phyloP scores from a whole-genome alignment of 2,797 vertebrate genomes.

The Eulemur rubriventer region DNA sequence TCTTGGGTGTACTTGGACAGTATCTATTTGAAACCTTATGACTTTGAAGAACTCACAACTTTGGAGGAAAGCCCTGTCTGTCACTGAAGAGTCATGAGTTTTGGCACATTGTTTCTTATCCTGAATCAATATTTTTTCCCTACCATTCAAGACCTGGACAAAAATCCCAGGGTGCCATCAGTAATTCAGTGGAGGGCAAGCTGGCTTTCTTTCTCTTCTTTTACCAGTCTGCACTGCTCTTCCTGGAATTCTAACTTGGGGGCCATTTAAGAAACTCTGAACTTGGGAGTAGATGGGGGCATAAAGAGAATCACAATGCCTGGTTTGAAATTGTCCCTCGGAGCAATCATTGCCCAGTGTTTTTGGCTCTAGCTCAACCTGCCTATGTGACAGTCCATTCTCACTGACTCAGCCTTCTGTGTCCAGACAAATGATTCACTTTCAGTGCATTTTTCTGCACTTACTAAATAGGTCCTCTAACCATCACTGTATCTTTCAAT shows the following conservation, averaged over 20 bases:
- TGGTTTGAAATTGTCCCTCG: not conserved
- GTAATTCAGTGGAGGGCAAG: not conserved
- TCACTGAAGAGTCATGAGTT: not conserved
- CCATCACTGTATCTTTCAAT: slow-evolving; percentile 69
- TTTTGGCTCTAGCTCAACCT: slow-evolving; percentile 53
- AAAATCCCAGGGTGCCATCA: not conserved
- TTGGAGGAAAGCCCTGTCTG: not conserved
- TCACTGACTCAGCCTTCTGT: slow-evolving; percentile 71
- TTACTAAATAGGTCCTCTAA: slow-evolving; percentile 66
- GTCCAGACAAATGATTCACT: slow-evolving; percentile 70
- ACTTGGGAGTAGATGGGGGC: not conserved
- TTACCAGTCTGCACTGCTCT: not conserved
- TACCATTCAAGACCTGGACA: not conserved
- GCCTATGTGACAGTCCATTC: slow-evolving; percentile 19
- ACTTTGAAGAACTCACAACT: not conserved
- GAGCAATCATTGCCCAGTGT: not conserved
- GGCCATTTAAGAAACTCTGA: not conserved
- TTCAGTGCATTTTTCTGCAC: slow-evolving; percentile 54
- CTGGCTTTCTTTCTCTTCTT: not conserved
- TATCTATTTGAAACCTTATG: not conserved
- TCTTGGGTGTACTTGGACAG: not conserved
- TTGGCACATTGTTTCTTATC: not conserved
- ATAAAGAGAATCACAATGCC: not conserved
- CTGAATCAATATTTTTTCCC: not conserved
- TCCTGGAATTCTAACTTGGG: not conserved